These are phyloP conservation scores for Rhinopomastus cyanomelas DNA, from an alignment of 2,113 vertebrate species.

Conservation along the genomic window DNA sequence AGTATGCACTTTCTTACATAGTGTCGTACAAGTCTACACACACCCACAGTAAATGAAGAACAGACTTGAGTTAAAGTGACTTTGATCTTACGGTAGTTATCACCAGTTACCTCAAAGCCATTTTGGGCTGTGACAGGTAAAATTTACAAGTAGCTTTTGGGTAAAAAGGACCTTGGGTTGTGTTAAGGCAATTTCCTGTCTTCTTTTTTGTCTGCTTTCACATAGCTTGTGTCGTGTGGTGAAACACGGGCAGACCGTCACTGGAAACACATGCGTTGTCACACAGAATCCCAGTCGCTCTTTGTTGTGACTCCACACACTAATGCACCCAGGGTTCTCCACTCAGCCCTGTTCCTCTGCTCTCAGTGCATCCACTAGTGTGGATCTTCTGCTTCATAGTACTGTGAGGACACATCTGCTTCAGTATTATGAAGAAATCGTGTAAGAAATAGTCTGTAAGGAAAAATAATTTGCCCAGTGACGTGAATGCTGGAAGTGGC, in stretches of 20 bases:
- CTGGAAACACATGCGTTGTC: neutral
- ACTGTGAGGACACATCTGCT: neutral
- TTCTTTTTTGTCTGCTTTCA: neutral
- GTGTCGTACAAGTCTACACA: neutral
- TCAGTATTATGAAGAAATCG: neutral
- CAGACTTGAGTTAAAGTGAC: neutral
- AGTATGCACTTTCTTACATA: neutral
- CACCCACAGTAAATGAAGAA: neutral
- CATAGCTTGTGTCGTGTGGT: neutral
- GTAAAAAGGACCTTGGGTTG: neutral
- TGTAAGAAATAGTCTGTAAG: neutral
- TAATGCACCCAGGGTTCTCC: neutral
- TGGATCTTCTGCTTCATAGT: neutral
- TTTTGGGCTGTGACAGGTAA: neutral
- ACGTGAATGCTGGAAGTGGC: neutral
- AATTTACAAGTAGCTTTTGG: neutral
- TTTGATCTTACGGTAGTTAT: neutral
- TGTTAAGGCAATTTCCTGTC: neutral
- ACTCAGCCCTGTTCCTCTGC: neutral
- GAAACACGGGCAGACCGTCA: neutral
- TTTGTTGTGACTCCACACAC: neutral
- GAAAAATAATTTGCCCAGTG: neutral
- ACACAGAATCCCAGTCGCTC: neutral
- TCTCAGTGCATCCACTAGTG: neutral
- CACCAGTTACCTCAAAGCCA: neutral